Conservation (phyloP, 1,140 invertebrate species). For the Drosophila gunungcola region DNA sequence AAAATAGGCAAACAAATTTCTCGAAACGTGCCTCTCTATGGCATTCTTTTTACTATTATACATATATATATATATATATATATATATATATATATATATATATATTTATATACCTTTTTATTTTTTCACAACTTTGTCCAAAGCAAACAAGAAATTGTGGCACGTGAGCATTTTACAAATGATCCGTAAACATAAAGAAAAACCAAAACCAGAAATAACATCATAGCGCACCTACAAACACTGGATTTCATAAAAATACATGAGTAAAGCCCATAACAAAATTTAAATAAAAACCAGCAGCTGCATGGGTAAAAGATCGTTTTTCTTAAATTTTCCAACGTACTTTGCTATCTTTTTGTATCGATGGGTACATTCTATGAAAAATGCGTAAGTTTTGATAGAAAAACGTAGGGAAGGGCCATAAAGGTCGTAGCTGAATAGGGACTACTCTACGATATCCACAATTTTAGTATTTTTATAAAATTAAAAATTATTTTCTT, state of each 20-base stretch:
- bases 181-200: constrained; percentile 19
- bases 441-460: not conserved
- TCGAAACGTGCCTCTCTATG: constrained; percentile 67
- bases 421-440: not conserved
- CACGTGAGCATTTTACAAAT: constrained; percentile 77
- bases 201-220: constrained; percentile 33
- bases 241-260: constrained; percentile 76
- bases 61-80: not conserved
- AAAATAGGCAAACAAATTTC: constrained; percentile 69
- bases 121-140: constrained; percentile 45
- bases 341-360: constrained; percentile 45
- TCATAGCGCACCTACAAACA: constrained; percentile 39
- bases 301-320: constrained; percentile 8
- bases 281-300: constrained; percentile 68
- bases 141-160: constrained; percentile 42
- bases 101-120: not conserved
- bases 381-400: constrained; percentile 16
- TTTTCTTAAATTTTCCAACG: constrained; percentile 56
- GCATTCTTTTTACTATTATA: constrained; percentile 38
- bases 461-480: not conserved
- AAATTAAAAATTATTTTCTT: too few relatives aligned
- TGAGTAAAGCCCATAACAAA: constrained; percentile 62
- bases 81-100: too few relatives aligned
- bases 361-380: constrained; percentile 43
- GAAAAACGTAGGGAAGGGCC: not conserved